Conservation (phyloP, 2,888 invertebrate species). For the Patella depressa region DNA sequence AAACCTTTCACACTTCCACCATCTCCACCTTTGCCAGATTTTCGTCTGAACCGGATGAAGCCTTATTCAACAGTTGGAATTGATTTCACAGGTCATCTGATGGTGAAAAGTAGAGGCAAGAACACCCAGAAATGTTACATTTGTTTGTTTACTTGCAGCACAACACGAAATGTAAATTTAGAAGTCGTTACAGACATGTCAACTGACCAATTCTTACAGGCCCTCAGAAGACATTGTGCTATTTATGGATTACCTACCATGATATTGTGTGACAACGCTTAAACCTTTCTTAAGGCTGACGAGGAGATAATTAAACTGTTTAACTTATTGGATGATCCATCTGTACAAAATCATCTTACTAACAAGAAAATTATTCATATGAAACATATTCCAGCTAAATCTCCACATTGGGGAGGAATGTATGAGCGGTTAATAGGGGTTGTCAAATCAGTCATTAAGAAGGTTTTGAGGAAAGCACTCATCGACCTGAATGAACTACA, state of each 20-base stretch:
- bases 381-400: neutral
- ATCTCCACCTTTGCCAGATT: slow-evolving; percentile 1
- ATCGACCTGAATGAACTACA: neutral
- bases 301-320: neutral
- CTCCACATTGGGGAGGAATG: slow-evolving; percentile 8
- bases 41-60: neutral
- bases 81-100: slow-evolving; percentile 9
- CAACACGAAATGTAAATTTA: neutral
- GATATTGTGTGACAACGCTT: neutral
- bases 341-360: neutral
- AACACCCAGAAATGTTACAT: neutral
- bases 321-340: no score
- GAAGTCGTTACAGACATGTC: neutral
- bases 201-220: neutral
- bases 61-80: slow-evolving; percentile 2
- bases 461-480: neutral
- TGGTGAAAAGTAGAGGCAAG: neutral
- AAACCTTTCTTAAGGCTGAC: neutral
- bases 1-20: neutral
- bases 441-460: neutral
- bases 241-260: neutral
- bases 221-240: neutral
- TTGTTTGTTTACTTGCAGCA: neutral
- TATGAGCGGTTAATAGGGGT: neutral
- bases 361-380: neutral